These are phyloP conservation scores for Saguinus midas DNA, from an alignment of 2,113 vertebrate genomes.

Conservation along the genomic window DNA sequence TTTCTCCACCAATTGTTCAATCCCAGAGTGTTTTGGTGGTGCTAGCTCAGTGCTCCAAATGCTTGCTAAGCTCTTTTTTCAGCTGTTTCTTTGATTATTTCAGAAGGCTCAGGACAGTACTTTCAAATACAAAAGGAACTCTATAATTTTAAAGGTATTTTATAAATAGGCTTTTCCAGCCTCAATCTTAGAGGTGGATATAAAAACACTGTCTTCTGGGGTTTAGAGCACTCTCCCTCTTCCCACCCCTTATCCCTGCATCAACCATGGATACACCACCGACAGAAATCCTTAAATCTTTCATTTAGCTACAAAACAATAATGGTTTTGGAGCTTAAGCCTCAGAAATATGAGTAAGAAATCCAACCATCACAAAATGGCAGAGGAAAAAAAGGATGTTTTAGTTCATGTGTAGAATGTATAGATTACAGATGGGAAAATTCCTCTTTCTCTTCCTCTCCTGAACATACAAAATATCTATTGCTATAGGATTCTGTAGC, in stretches of 20 bases:
- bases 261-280: not conserved
- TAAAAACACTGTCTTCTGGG: slow-evolving; percentile 4
- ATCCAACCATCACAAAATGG: not conserved
- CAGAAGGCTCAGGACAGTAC: not conserved
- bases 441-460: not conserved
- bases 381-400: not conserved
- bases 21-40: slow-evolving; percentile 36
- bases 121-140: slow-evolving; percentile 31
- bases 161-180: not conserved
- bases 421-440: not conserved
- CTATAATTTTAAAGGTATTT: slow-evolving; percentile 38
- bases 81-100: slow-evolving; percentile 33
- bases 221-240: not conserved
- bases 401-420: not conserved
- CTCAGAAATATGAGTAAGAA: slow-evolving; percentile 12
- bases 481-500: not conserved
- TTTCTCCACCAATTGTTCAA: slow-evolving; percentile 55
- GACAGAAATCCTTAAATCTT: not conserved
- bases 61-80: not conserved
- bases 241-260: not conserved
- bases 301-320: slow-evolving; percentile 34
- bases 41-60: slow-evolving; percentile 38
- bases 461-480: not conserved
- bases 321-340: not conserved
- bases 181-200: not conserved